Evolutionary conservation across 2,113 vertebrate genomes (phyloP), one percentile per base, ranked within the genome.

Genomic region (Ariopsis seemanni): DNA sequence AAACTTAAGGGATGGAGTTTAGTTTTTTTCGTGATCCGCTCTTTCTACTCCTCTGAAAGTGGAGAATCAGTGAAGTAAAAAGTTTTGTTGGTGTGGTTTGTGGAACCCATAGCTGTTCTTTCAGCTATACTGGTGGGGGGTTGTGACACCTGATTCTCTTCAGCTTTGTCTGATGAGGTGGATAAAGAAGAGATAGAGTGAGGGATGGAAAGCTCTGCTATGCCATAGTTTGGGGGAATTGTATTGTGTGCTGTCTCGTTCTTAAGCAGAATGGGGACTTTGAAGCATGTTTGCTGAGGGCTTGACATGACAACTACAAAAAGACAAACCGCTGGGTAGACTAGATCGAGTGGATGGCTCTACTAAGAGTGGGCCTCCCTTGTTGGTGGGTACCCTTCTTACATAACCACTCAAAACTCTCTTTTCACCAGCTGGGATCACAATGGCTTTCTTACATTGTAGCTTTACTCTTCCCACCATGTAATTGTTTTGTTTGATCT

Each of bases 301-400:
- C 78, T 67, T 9, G 79, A 17, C 18, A 86, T 30, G 57, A 89
- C 48, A 89, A 25, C 52, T 86, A 27, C 80, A 86, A 55, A 89
- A 34, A 0, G 78, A 22, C 25, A 86, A 17, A 4, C 84, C 80
- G 34, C 79, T 27, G 4, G 84, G 80, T 0, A 83, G 42, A 34
- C 25, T 52, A 11, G 50, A 52, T 6, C 9, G 50, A 52, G 50
- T 9, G 50, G 7, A 52, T 52, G 75, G 84, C 12, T 83, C 67
- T 27, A 86, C 48, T 9, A 81, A 18, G 2, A 74, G 62, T 14
- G n/a, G 50, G 50, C 7, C 50, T 52, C 34, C 34, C 34, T 42
- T 42, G 34, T 42, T 42, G 34, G 8, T 53, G 10, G 52, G 10
- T 10, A 53, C 52, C 8, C 8, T 10, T 10, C 52, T 52, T 7